Percentiles rank a stretch among this genome's conserved stretches.
Conservation (phyloP, 2,797 vertebrate species). For the Schizothorax lantsangensis region DNA sequence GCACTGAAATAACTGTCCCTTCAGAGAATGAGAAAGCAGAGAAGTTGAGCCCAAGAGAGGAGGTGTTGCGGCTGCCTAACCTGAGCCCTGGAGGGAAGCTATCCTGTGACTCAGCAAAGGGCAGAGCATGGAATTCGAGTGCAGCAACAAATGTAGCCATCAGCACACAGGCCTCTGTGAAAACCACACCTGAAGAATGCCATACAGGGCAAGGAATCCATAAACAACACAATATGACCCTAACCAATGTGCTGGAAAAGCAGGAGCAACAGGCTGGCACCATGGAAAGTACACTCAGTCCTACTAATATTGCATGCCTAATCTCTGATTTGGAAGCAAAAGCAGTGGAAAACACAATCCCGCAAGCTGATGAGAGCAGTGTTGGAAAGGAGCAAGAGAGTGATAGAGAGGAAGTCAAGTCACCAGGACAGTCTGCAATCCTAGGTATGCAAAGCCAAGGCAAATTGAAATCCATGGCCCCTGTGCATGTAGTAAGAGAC, state of each 20-base stretch:
- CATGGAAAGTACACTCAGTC: constrained; percentile 58
- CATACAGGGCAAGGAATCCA: constrained; percentile 42
- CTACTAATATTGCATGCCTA: neutral
- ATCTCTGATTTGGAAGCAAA: constrained; percentile 45
- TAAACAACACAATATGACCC: constrained; percentile 60
- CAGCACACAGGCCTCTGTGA: constrained; percentile 50
- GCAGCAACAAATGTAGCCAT: constrained; percentile 44
- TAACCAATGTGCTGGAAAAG: constrained; percentile 62
- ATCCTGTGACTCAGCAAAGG: constrained; percentile 65
- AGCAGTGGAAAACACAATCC: constrained; percentile 39
- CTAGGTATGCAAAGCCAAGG: constrained; percentile 45
- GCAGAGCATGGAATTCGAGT: constrained; percentile 54
- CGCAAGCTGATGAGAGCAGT: constrained; percentile 26
- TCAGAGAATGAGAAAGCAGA: constrained; percentile 57
- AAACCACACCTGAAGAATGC: constrained; percentile 61
- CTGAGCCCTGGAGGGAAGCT: constrained; percentile 50
- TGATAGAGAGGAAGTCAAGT: constrained; percentile 44
- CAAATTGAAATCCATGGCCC: constrained; percentile 66
- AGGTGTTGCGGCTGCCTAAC: constrained; percentile 41
- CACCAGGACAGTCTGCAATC: constrained; percentile 46
- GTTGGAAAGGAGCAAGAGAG: constrained; percentile 43
- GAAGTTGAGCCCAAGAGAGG: constrained; percentile 45
- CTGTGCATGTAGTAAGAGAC: constrained; percentile 81
- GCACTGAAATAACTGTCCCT: constrained; percentile 58
- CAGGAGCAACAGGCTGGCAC: constrained; percentile 57